Evolutionary conservation across 2,888 invertebrate genomes (phyloP), one percentile per base, ranked within the genome.

Genomic region (Polyploca ridens): DNA sequence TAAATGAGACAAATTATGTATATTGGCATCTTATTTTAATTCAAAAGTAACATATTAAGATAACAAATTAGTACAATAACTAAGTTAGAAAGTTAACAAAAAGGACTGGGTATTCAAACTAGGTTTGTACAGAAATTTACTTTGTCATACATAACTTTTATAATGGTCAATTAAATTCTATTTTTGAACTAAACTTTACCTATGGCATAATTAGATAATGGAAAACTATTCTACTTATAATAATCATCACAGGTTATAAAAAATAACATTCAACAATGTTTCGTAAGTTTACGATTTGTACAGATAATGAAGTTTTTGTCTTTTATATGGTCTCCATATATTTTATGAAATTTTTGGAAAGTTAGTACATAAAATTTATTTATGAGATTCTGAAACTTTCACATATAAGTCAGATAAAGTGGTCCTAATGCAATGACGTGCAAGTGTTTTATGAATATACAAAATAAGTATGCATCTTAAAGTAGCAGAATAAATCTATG

Each of bases 241-340:
- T 84, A 88, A 87, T 89, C 84, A 91, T 91, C 91, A 91, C 91
- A 92, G 91, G 82, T 85, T 86, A 82, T 74, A 83, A 83, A 69
- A 77, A 81, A 80, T 81, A 82, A 76, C 64, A 72, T 71, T 73
- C 70, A 75, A 74, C 70, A 71, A 70, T 66, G 64, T 41, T 63
- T 66, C 44, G 35, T 49, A 66, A 63, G 65, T 62, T 65, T 64
- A 61, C 11, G 16, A 33, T 58, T 63, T 58, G 58, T 58, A 58
- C 58, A 58, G 33, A 58, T 35, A 27, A 58, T 33, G 19, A 54
- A 33, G 58, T 33, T 58, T 35, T 3, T 33, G 33, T 16, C 16
- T 16, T 46, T 46, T n/a, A 10, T 46, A 2, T n/a, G 3, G 14
- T 6, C 13, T 6, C 7, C 7, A 8, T 13, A 11, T 41, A 3